These are phyloP conservation scores for Ditylenchus weischeri DNA, from an alignment of 2,888 invertebrate genomes.

Conservation along the genomic window DNA sequence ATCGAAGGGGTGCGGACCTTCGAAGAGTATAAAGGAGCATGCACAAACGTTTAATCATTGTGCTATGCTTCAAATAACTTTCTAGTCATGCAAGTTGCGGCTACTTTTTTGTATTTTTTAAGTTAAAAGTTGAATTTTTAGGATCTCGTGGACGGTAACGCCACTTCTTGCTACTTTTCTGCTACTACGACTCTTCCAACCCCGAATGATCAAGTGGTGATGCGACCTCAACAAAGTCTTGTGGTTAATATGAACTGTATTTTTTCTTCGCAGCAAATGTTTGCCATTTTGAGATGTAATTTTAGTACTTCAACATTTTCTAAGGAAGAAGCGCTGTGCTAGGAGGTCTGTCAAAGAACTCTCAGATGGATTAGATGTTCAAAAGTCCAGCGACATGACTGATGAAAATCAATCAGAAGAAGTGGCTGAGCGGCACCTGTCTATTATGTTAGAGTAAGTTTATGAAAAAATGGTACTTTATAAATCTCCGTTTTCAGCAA, in stretches of 20 bases:
- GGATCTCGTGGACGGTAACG: too few species aligned
- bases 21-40: too few species aligned
- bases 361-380: neutral
- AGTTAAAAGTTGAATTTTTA: too few species aligned
- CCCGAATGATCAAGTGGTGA: neutral
- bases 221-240: neutral
- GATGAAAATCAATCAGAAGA: conserved; percentile 21
- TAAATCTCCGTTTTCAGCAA: conserved; percentile 43
- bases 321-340: too few species aligned
- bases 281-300: neutral
- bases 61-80: too few species aligned
- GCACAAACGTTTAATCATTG: too few species aligned
- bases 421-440: conserved; percentile 16
- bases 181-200: neutral
- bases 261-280: neutral
- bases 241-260: neutral
- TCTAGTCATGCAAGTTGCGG: too few species aligned
- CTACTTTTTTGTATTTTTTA: too few species aligned
- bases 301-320: too few species aligned
- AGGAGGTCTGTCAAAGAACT: too few species aligned
- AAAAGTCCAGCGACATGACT: conserved; percentile 18
- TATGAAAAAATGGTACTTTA: neutral
- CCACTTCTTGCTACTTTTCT: too few species aligned
- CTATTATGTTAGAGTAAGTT: conserved; percentile 18
- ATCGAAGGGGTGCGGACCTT: too few species aligned